A percentile compares a stretch with the other conserved stretches of the same genome.
phyloP scores from a whole-genome alignment of 2,797 vertebrate genomes.

The Silurus lanzhouensis region DNA sequence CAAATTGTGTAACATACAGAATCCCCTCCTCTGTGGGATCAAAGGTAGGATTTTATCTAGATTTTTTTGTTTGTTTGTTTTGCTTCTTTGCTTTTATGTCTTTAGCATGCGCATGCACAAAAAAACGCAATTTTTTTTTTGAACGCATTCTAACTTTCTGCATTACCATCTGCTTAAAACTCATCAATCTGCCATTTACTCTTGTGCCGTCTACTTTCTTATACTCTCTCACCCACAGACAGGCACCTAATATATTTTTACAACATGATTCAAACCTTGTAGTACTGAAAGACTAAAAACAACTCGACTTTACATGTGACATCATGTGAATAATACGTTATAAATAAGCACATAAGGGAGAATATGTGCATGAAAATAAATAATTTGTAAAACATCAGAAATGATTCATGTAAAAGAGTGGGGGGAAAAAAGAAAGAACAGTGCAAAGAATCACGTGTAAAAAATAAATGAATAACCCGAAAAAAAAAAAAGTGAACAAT shows the following conservation, averaged over 20 bases:
- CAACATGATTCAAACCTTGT: neutral
- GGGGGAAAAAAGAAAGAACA: neutral
- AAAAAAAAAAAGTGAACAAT: neutral
- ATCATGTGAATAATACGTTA: neutral
- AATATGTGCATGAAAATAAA: too few species aligned
- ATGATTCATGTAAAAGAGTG: neutral
- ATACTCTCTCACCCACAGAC: neutral
- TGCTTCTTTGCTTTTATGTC: slow-evolving; percentile 60
- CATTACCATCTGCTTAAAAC: neutral
- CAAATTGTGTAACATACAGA: slow-evolving; percentile 55
- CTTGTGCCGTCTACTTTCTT: neutral
- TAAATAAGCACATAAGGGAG: neutral
- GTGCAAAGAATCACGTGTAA: neutral
- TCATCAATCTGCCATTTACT: neutral
- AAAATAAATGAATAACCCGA: neutral
- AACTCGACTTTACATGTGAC: neutral
- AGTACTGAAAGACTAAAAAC: neutral
- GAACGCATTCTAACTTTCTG: neutral
- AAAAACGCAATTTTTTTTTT: neutral
- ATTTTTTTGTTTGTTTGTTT: slow-evolving; percentile 63
- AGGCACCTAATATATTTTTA: neutral
- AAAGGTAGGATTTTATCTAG: slow-evolving; percentile 65
- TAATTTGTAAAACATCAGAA: neutral
- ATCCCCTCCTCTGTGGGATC: slow-evolving; percentile 52
- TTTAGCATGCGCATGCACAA: slow-evolving; percentile 53